phyloP scores from a whole-genome alignment of 2,888 invertebrate genomes.

The Macaria notata region DNA sequence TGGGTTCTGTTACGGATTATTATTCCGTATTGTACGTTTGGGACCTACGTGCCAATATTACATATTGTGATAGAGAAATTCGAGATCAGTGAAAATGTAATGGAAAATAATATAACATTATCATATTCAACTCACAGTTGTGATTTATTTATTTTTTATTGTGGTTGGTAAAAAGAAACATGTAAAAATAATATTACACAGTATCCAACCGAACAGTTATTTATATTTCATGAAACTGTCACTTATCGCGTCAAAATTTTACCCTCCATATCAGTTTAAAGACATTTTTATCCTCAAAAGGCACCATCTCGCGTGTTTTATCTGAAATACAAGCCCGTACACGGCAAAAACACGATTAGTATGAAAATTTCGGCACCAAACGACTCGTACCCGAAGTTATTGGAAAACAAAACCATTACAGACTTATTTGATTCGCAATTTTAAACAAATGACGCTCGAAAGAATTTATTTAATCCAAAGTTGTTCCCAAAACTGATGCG shows the following conservation, averaged over 20 bases:
- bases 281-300: conserved; percentile 15
- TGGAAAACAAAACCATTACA: conserved; percentile 47
- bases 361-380: conserved; percentile 32
- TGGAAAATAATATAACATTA: no score
- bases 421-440: conserved; percentile 57
- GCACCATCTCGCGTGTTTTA: conserved; percentile 20
- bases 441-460: conserved; percentile 55
- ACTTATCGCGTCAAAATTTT: conserved; percentile 7
- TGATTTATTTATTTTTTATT: no score
- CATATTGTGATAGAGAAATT: conserved; percentile 58
- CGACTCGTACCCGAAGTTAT: conserved; percentile 45
- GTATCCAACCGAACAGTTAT: neutral
- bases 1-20: conserved; percentile 55
- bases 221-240: neutral
- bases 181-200: no score
- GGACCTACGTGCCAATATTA: conserved; percentile 32
- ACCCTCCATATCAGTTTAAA: conserved; percentile 7
- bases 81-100: conserved; percentile 54
- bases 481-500: conserved; percentile 68
- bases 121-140: no score
- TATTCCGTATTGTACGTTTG: conserved; percentile 58
- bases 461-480: conserved; percentile 70
- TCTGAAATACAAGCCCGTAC: conserved; percentile 19
- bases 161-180: no score
- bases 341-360: conserved; percentile 29